Evolutionary conservation across 2,797 vertebrate species (phyloP).

Genomic region (Carduelis carduelis): DNA sequence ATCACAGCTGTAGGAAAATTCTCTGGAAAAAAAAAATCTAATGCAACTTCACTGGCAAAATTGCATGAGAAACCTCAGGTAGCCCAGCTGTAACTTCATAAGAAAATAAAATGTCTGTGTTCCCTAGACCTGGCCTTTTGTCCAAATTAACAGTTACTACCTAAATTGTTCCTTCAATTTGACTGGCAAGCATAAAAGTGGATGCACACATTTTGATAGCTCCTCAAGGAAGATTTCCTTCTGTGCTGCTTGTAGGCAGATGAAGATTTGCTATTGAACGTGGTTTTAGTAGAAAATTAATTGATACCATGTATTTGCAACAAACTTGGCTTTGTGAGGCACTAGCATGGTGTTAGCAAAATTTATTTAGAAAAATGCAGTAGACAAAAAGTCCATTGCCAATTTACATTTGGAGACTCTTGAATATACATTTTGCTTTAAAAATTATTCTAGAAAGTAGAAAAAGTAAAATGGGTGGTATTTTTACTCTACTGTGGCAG

Average conservation of each 20-base stretch:
- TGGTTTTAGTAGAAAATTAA: background rate
- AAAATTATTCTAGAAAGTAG: background rate
- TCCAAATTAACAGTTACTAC: background rate
- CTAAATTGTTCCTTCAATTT: background rate
- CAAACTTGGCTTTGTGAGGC: background rate
- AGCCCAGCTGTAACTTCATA: background rate
- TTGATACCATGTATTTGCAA: background rate
- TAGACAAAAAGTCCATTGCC: background rate
- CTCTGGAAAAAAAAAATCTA: constrained; percentile 4
- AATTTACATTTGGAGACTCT: background rate
- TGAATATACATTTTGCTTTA: background rate
- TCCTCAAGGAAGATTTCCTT: background rate
- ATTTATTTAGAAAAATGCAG: background rate
- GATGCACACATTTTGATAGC: background rate
- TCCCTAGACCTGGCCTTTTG: background rate
- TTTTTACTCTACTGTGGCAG: background rate
- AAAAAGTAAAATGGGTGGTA: background rate
- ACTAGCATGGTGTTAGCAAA: background rate
- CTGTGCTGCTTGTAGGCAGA: background rate
- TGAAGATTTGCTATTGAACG: background rate
- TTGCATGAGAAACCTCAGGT: background rate
- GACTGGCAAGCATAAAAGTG: background rate
- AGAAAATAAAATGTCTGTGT: background rate
- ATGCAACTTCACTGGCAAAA: background rate
- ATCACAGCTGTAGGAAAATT: background rate